Percentiles rank a stretch among this genome's conserved stretches.
Evolutionary conservation across 2,888 invertebrate species (phyloP).

Genomic region (Parnassius orleans): DNA sequence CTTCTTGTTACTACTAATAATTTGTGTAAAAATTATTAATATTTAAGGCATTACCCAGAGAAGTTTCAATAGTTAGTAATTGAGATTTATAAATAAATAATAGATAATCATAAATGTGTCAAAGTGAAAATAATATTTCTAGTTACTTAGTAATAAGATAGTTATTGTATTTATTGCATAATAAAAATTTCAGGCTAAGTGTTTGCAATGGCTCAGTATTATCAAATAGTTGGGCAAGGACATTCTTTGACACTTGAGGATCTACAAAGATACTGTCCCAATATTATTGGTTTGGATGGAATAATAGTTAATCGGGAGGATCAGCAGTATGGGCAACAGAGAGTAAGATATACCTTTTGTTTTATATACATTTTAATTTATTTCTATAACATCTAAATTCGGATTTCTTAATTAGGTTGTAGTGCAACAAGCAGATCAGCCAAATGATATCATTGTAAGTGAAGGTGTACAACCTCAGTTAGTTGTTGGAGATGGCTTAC

Average conservation of each 20-base stretch:
- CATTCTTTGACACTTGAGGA: slow-evolving; percentile 80
- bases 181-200: slow-evolving; percentile 53
- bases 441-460: slow-evolving; percentile 79
- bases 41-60: too few species aligned
- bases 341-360: slow-evolving; percentile 45
- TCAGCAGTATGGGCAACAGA: slow-evolving; percentile 74
- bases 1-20: too few species aligned
- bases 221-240: slow-evolving; percentile 83
- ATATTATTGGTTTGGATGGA: slow-evolving; percentile 78
- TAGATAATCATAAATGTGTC: too few species aligned
- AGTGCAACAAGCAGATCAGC: slow-evolving; percentile 76
- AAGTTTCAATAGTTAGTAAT: too few species aligned
- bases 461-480: slow-evolving; percentile 68
- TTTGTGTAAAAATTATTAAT: too few species aligned
- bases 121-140: not conserved
- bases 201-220: slow-evolving; percentile 85
- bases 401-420: slow-evolving; percentile 58
- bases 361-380: not conserved
- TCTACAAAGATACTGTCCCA: slow-evolving; percentile 83
- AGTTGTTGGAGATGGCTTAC: slow-evolving; percentile 71
- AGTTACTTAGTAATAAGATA: not conserved
- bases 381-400: slow-evolving; percentile 4
- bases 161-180: not conserved
- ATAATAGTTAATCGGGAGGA: slow-evolving; percentile 76
- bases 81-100: too few species aligned